These are phyloP conservation scores for Drosophila basisetae DNA, from an alignment of 2,888 invertebrate genomes.

Conservation along the genomic window DNA sequence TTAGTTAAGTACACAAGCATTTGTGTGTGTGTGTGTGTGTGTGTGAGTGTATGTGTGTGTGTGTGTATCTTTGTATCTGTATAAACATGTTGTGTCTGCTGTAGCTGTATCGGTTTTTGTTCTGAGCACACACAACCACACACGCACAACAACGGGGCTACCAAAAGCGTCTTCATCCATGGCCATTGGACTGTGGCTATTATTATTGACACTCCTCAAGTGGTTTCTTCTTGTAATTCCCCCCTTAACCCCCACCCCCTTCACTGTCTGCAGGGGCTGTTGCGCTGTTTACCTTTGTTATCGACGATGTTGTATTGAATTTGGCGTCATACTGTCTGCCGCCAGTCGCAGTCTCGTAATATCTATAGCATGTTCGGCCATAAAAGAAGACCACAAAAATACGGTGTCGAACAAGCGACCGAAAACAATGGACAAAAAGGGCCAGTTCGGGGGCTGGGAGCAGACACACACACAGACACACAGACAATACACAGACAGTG, in stretches of 20 bases:
- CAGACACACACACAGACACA: conserved; percentile 19
- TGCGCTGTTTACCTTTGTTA: conserved; percentile 74
- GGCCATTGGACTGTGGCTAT: conserved; percentile 42
- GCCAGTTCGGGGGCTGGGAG: conserved; percentile 31
- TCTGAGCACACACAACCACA: conserved; percentile 19
- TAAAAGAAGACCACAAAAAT: conserved; percentile 78
- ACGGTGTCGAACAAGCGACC: conserved; percentile 52
- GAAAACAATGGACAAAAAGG: conserved; percentile 57
- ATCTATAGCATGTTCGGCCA: conserved; percentile 58
- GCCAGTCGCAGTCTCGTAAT: conserved; percentile 59
- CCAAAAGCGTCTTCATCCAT: conserved; percentile 64
- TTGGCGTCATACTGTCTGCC: conserved; percentile 84
- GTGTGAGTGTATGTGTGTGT: not conserved
- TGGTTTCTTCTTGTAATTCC: conserved; percentile 48
- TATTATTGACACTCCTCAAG: conserved; percentile 66
- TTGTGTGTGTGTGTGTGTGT: conserved; percentile 21
- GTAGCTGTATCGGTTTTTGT: conserved; percentile 30
- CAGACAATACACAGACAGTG: conserved; percentile 17
- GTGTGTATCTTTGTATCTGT: conserved; percentile 29
- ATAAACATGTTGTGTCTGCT: conserved; percentile 32
- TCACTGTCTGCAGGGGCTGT: conserved; percentile 3
- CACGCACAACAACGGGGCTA: conserved; percentile 47
- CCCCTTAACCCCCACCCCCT: not conserved
- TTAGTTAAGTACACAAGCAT: conserved; percentile 66
- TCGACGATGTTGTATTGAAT: conserved; percentile 74